These are phyloP conservation scores for Chloroceryle aenea DNA, from an alignment of 2,113 vertebrate genomes.

Conservation along the genomic window DNA sequence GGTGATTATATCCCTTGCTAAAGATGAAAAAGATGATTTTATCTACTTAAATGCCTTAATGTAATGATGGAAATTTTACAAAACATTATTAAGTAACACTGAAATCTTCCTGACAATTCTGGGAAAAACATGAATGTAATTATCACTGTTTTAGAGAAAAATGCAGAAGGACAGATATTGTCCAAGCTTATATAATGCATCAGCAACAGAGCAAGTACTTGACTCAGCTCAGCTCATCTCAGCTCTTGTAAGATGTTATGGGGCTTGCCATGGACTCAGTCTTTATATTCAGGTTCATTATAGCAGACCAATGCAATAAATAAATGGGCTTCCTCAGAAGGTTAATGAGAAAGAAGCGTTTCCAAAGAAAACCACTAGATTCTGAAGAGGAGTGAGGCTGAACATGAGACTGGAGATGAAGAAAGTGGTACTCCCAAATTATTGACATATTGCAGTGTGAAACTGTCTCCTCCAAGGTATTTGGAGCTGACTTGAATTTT, in stretches of 20 bases:
- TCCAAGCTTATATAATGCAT: neutral
- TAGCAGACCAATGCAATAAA: neutral
- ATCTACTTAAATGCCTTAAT: neutral
- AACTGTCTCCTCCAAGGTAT: neutral
- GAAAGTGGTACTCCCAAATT: neutral
- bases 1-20: neutral
- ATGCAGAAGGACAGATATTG: neutral
- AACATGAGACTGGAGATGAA: neutral
- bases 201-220: neutral
- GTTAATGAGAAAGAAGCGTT: neutral
- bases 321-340: neutral
- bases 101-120: neutral
- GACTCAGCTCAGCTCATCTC: neutral
- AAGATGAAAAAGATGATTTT: neutral
- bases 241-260: fast-evolving
- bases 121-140: neutral
- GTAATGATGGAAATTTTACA: neutral
- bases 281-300: neutral
- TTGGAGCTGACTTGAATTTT: neutral
- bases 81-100: neutral
- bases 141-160: neutral
- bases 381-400: neutral
- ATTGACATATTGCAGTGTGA: neutral
- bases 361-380: neutral
- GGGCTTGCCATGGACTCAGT: neutral